Evolutionary conservation across 2,797 vertebrate genomes (phyloP).

Genomic region (Enteromius fasciolatus): DNA sequence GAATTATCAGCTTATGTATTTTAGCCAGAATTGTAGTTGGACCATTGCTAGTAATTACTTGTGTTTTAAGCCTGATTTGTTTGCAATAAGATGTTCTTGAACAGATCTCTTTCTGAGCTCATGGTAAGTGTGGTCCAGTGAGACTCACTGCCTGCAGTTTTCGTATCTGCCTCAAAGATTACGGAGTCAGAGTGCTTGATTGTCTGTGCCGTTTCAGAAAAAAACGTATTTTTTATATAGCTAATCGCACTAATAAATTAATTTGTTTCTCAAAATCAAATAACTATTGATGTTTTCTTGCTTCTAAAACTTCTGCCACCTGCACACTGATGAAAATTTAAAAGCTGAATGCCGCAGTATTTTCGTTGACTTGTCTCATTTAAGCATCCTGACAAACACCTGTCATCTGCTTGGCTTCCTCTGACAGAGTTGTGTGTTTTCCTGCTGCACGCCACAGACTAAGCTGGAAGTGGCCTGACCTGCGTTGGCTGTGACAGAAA

Average conservation of each 20-base stretch:
- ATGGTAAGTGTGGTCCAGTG: neutral
- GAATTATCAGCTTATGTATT: no score
- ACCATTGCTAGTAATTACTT: neutral
- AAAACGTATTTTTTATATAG: neutral
- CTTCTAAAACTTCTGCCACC: neutral
- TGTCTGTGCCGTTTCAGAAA: neutral
- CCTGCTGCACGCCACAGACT: constrained; percentile 5
- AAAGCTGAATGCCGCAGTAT: neutral
- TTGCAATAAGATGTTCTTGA: neutral
- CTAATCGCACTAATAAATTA: neutral
- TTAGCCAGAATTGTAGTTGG: neutral
- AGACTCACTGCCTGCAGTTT: neutral
- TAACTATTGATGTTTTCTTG: neutral
- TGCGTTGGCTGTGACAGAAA: constrained; percentile 21
- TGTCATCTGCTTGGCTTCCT: constrained; percentile 33
- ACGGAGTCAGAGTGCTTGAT: neutral
- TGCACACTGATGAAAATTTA: neutral
- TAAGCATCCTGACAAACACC: constrained; percentile 41
- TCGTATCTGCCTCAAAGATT: neutral
- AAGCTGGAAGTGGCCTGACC: constrained; percentile 18
- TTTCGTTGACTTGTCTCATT: constrained; percentile 20
- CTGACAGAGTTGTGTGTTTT: constrained; percentile 36
- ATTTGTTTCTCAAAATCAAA: neutral
- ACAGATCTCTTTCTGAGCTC: neutral
- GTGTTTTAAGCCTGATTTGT: neutral